These are phyloP conservation scores for Linyphia triangularis DNA, from an alignment of 2,888 invertebrate species.

Conservation along the genomic window DNA sequence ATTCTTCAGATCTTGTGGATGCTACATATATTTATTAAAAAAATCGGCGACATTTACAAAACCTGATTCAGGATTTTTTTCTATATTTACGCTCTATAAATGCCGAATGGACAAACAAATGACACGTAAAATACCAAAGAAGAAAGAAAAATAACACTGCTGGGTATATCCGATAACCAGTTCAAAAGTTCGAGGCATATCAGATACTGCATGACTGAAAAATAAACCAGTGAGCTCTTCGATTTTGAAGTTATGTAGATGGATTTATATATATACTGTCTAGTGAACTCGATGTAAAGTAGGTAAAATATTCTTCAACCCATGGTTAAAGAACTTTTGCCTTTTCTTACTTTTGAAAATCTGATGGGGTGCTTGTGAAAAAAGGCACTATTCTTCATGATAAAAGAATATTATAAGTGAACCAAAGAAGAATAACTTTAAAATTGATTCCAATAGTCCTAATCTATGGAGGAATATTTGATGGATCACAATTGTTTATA, in stretches of 20 bases:
- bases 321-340: neutral
- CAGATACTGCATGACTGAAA: conserved; percentile 19
- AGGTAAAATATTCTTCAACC: neutral
- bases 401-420: no score
- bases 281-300: neutral
- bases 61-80: neutral
- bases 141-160: neutral
- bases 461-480: no score
- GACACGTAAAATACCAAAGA: neutral
- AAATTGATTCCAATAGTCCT: no score
- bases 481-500: no score
- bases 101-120: conserved; percentile 26
- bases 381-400: no score
- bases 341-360: neutral
- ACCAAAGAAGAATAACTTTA: no score
- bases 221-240: neutral
- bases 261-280: neutral
- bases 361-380: neutral
- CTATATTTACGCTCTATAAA: conserved; percentile 54
- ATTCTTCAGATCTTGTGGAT: neutral
- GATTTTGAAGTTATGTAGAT: conserved; percentile 13
- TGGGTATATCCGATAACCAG: conserved; percentile 28
- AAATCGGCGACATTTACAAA: neutral
- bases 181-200: neutral
- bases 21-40: conserved; percentile 3